Conservation (phyloP, 2,797 vertebrate species). For the Coccyzus lansbergi region DNA sequence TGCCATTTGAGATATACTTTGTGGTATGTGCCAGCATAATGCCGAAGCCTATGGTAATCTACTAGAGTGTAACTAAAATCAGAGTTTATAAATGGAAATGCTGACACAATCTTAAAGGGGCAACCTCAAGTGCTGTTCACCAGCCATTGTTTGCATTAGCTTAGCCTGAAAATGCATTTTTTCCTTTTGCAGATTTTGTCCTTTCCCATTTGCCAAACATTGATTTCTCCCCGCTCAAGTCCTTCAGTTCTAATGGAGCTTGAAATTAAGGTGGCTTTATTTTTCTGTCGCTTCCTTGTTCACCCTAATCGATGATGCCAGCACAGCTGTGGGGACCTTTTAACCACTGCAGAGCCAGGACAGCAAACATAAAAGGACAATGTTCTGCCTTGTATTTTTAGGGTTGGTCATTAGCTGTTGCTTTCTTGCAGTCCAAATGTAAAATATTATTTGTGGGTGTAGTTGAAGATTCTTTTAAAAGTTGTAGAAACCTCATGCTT, state of each 20-base stretch:
- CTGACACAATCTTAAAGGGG: slow-evolving; percentile 61
- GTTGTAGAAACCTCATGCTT: background rate
- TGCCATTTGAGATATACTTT: background rate
- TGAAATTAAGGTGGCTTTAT: slow-evolving; percentile 73
- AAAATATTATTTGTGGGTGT: background rate
- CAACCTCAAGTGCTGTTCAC: slow-evolving; percentile 42
- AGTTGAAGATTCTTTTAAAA: background rate
- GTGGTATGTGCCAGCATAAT: slow-evolving; percentile 33
- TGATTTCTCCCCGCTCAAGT: slow-evolving; percentile 52
- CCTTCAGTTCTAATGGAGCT: slow-evolving; percentile 72
- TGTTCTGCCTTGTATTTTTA: background rate
- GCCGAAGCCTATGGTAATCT: slow-evolving; percentile 21
- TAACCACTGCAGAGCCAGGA: slow-evolving; percentile 21
- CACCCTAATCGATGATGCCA: slow-evolving; percentile 58
- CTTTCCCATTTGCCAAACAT: slow-evolving; percentile 66
- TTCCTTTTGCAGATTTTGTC: slow-evolving; percentile 53
- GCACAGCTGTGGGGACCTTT: slow-evolving; percentile 61
- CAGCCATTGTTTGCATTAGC: slow-evolving; percentile 40
- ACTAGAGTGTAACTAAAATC: slow-evolving; percentile 40
- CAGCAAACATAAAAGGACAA: background rate
- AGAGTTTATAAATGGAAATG: slow-evolving; percentile 62
- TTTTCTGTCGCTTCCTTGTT: slow-evolving; percentile 60
- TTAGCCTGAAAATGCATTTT: slow-evolving; percentile 51
- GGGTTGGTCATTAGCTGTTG: background rate
- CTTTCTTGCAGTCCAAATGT: background rate